Evolutionary conservation across 2,888 invertebrate species (phyloP), one percentile per base, ranked within the genome.

Genomic region (Alloplasta piceator): DNA sequence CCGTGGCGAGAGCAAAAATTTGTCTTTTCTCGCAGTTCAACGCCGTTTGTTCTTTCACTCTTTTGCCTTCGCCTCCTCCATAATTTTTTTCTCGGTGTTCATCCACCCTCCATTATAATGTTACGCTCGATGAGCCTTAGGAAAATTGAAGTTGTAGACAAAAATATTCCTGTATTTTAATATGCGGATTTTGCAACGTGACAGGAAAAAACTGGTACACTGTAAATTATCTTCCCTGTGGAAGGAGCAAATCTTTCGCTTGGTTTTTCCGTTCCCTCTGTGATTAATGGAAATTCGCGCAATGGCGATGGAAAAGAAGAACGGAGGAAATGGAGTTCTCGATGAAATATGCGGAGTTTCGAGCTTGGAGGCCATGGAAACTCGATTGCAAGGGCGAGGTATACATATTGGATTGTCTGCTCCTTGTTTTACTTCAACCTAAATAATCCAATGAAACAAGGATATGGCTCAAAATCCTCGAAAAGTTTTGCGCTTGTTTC

Each of bases 31-130:
- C 52, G 0, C 52, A 52, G 52, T 52, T 7, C 7, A 5, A 48
- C 43, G 48, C 58, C 56, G n/a, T 43, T 38, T n/a, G 38, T 12
- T 7, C 10, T 16, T 14, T 73, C 43, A 46, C 73, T 56, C 55
- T 14, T 26, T 16, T 16, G 4, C 60, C 26, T n/a, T 2, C 0
- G 10, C 16, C 60, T 26, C 26, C 26, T 26, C 26, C 26, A 26
- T 26, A 26, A 26, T 26, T 26, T 3, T 26, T 26, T 26, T 3
- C 26, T 26, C 26, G 26, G 26, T 12, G 48, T 48, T 5, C 48
- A 48, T 48, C 48, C 48, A 48, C n/a, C 48, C 12, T n/a, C n/a
- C 71, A 72, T 78, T 78, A 78, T 78, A 71, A 60, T 66, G 60
- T 72, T 39, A 71, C 64, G 77, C 64, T 71, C 60, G 50, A 48